Conservation (phyloP, 2,888 invertebrate species). For the Lithosia quadra region DNA sequence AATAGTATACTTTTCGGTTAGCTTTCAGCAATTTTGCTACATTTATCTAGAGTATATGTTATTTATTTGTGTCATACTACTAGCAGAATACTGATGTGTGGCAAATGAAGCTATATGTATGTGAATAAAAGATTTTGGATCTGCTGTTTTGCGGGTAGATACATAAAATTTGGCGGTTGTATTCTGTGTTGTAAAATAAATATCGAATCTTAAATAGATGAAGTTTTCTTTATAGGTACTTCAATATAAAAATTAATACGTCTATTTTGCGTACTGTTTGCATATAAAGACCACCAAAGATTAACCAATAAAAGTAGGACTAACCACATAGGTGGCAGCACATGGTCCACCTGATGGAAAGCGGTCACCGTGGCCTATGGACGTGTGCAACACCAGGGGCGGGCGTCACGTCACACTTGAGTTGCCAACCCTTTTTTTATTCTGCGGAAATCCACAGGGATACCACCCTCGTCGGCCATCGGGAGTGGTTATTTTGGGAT, state of each 20-base stretch:
- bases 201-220: not conserved
- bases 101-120: constrained; percentile 27
- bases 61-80: constrained; percentile 24
- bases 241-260: not conserved
- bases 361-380: too few relatives aligned
- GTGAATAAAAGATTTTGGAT: constrained; percentile 15
- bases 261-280: not conserved
- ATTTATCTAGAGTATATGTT: not conserved
- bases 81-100: constrained; percentile 35
- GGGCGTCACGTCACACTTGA: too few relatives aligned
- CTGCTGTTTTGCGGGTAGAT: constrained; percentile 8
- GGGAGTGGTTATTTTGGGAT: too few relatives aligned
- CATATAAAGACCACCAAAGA: not conserved
- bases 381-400: too few relatives aligned
- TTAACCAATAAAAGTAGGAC: not conserved
- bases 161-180: not conserved
- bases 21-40: not conserved
- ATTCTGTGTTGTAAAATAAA: not conserved
- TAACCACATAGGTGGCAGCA: too few relatives aligned
- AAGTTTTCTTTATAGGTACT: not conserved
- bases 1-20: constrained; percentile 21
- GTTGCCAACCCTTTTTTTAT: too few relatives aligned
- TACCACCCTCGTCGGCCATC: too few relatives aligned
- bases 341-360: too few relatives aligned
- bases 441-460: too few relatives aligned